Base-by-base conservation (phyloP, 1,140 invertebrate genomes). In the Daktulosphaira vitifoliae region DNA sequence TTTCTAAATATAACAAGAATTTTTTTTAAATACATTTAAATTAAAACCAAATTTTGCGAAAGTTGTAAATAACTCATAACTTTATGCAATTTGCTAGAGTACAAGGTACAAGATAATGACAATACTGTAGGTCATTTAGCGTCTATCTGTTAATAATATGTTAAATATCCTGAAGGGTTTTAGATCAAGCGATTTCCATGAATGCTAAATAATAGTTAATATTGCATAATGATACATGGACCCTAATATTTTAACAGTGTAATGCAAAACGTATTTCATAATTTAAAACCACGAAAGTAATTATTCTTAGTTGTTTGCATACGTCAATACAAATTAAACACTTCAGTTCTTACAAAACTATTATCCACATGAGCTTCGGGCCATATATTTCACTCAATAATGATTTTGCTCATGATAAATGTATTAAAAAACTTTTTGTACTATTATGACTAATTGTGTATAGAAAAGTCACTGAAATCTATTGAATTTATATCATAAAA, bases 291-390 rank as follows among this genome's bases (percentile, higher is more conserved):
- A 56, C 38, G 15, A 44, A 54, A 59, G 54, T 22, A 59, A 59
- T 59, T 59, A 59, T 59, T 59, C 42, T 59, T 29, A 18, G 54
- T 25, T 59, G 22, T 59, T 59, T 44, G 39, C 42, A 42, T 59
- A 22, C 39, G 42, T 38, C 38, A 37, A 44, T 59, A 37, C 39
- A 44, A 37, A 38, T 59, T 59, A 59, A 59, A 59, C 39, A 18
- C 15, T 44, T 25, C 20, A 59, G 26, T 59, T 44, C 54, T 59
- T 44, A 44, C 39, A 20, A 46, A 26, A 59, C 54, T 59, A 46
- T 23, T 56, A 38, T 42, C 39, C 15, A 20, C 11, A 42, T n/a
- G n/a, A 42, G 54, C 54, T 11, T 37, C 38, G 3, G 54, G 54
- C 54, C 4, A 26, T 59, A 44, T 26, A 26, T 59, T 38, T 59